Percentiles rank a stretch among this genome's conserved stretches.
phyloP scores from a whole-genome alignment of 2,888 invertebrate genomes.

The Capitulum mitella region DNA sequence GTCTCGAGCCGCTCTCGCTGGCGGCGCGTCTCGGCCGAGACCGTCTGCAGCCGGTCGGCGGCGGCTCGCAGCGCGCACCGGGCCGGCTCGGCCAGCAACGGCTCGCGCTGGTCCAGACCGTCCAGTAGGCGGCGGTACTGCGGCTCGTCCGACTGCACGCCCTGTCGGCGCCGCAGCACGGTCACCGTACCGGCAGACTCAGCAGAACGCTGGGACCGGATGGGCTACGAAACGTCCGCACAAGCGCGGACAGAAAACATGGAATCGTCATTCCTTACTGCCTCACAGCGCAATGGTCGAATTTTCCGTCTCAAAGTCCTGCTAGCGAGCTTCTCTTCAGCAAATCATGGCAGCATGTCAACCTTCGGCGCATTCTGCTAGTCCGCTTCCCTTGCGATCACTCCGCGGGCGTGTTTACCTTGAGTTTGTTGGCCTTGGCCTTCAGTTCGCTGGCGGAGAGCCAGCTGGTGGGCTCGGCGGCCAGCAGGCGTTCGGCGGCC shows the following conservation, averaged over 20 bases:
- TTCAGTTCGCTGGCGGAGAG: slow-evolving; percentile 76
- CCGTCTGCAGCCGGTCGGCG: slow-evolving; percentile 64
- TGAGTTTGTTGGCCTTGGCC: slow-evolving; percentile 73
- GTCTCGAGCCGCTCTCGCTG: slow-evolving; percentile 66
- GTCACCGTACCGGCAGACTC: no score
- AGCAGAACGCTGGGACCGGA: no score
- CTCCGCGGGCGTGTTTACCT: no score
- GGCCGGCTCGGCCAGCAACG: slow-evolving; percentile 56
- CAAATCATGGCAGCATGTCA: no score
- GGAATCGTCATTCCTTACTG: no score
- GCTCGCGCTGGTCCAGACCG: slow-evolving; percentile 80
- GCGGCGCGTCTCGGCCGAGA: slow-evolving; percentile 58
- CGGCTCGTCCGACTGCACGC: slow-evolving; percentile 76
- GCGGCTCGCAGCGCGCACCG: slow-evolving; percentile 61
- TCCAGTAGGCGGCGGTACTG: slow-evolving; percentile 87
- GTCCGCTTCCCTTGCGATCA: no score
- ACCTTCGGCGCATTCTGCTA: no score
- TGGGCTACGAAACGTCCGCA: no score
- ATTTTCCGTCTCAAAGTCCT: no score
- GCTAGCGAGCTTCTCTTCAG: no score
- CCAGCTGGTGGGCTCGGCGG: slow-evolving; percentile 46
- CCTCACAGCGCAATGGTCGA: no score
- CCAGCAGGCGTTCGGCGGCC: slow-evolving; percentile 66
- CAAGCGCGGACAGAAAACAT: no score
- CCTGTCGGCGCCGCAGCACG: slow-evolving; percentile 44